These are phyloP conservation scores for Diplazon laetatorius DNA, from an alignment of 2,888 invertebrate species.

Conservation along the genomic window DNA sequence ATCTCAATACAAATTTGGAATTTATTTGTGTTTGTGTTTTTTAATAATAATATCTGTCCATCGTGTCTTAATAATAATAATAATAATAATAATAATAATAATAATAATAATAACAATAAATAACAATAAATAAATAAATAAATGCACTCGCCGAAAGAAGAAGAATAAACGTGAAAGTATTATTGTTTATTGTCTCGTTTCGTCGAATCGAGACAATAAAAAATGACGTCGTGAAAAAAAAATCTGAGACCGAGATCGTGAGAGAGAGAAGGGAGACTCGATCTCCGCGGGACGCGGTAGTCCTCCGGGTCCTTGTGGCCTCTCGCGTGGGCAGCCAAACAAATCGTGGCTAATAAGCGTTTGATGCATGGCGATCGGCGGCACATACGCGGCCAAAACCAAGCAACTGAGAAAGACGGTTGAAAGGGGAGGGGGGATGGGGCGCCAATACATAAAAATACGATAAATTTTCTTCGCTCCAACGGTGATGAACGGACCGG, in stretches of 20 bases:
- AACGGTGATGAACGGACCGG: slow-evolving; percentile 79
- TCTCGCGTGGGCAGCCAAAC: slow-evolving; percentile 71
- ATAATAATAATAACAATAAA: too few relatives aligned
- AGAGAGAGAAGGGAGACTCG: slow-evolving; percentile 10
- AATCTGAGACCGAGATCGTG: slow-evolving; percentile 16
- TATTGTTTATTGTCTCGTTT: too few relatives aligned
- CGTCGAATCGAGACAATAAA: slow-evolving; percentile 63
- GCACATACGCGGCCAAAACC: slow-evolving; percentile 42
- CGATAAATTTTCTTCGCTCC: slow-evolving; percentile 78
- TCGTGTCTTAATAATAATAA: too few relatives aligned
- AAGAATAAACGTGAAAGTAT: slow-evolving; percentile 48
- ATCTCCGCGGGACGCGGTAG: slow-evolving; percentile 41
- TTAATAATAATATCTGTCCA: too few relatives aligned
- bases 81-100: too few relatives aligned
- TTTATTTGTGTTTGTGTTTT: too few relatives aligned
- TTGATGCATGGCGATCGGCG: slow-evolving; percentile 74
- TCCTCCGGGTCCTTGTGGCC: slow-evolving; percentile 46
- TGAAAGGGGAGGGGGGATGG: slow-evolving; percentile 71
- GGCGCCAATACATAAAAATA: slow-evolving; percentile 78
- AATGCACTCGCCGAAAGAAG: slow-evolving; percentile 1
- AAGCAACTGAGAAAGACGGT: too few relatives aligned
- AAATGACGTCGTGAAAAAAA: not conserved
- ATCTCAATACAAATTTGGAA: too few relatives aligned
- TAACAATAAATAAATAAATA: not conserved
- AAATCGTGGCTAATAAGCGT: slow-evolving; percentile 78